phyloP scores from a whole-genome alignment of 2,113 vertebrate genomes.

The Aphyosemion australe region DNA sequence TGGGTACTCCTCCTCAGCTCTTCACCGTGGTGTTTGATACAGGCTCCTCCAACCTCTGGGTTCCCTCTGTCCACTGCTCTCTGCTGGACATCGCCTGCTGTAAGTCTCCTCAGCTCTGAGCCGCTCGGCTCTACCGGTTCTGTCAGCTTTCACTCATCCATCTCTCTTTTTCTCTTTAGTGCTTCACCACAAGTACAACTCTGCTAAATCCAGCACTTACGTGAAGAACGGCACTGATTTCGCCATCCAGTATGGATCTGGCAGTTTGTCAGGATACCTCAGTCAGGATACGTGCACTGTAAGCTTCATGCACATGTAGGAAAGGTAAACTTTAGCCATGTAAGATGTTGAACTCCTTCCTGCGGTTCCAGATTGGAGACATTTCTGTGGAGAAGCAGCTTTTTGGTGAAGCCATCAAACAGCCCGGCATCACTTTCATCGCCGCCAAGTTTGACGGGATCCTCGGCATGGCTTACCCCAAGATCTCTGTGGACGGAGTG shows the following conservation, averaged over 20 bases:
- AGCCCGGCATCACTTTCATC: constrained; percentile 89
- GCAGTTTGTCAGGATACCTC: constrained; percentile 92
- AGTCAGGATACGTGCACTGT: constrained; percentile 86
- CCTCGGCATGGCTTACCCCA: constrained; percentile 90
- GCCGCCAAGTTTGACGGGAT: constrained; percentile 96
- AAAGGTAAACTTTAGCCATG: too few relatives aligned
- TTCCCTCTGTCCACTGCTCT: constrained; percentile 89
- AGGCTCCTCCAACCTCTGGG: constrained; percentile 97
- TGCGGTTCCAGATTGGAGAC: constrained; percentile 64
- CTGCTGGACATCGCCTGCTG: constrained; percentile 88
- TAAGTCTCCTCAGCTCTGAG: constrained; percentile 76
- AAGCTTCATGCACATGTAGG: not conserved
- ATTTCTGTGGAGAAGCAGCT: constrained; percentile 80
- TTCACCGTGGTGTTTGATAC: constrained; percentile 97
- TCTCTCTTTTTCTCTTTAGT: constrained; percentile 63
- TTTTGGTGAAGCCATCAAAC: constrained; percentile 89
- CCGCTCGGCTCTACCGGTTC: not conserved
- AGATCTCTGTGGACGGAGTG: constrained; percentile 86
- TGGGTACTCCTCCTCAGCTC: constrained; percentile 87
- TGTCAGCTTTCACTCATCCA: not conserved
- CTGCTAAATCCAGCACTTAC: constrained; percentile 85
- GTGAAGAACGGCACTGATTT: constrained; percentile 90
- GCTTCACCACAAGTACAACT: constrained; percentile 91
- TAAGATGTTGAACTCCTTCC: not conserved
- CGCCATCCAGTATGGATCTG: constrained; percentile 90